These are phyloP conservation scores for Harpalus rufipes DNA, from an alignment of 2,888 invertebrate species.

Conservation along the genomic window DNA sequence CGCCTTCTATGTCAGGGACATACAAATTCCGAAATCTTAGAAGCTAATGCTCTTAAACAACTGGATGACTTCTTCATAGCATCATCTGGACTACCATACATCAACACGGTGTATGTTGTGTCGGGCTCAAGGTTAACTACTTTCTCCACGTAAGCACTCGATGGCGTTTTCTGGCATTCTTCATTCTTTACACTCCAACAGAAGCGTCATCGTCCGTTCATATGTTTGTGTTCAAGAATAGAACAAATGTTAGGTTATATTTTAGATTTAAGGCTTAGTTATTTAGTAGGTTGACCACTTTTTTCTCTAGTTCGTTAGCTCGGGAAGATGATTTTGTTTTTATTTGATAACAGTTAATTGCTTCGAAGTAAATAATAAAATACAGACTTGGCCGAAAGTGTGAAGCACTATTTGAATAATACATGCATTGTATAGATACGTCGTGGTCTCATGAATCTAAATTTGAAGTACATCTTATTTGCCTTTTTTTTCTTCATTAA, in stretches of 20 bases:
- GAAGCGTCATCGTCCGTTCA: not conserved
- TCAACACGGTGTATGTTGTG: conserved; percentile 15
- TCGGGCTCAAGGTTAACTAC: conserved; percentile 37
- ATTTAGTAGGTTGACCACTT: not conserved
- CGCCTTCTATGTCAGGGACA: not conserved
- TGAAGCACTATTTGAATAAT: no score
- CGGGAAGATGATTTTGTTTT: not conserved
- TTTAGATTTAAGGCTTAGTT: not conserved
- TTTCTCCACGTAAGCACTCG: conserved; percentile 25
- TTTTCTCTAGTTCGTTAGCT: not conserved
- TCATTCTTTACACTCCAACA: not conserved
- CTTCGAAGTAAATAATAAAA: no score
- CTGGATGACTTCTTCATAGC: not conserved
- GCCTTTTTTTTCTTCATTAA: no score
- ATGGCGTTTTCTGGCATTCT: conserved; percentile 16
- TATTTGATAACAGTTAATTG: not conserved
- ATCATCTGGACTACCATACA: conserved; percentile 13
- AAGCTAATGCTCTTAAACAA: not conserved
- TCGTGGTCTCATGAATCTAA: no score
- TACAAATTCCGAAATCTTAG: not conserved
- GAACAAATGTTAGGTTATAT: not conserved
- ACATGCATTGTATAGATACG: no score
- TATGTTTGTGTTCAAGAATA: not conserved
- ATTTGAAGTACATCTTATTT: no score
- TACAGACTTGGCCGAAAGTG: no score